These are phyloP conservation scores for Mesodorylaimus sp. DNA, from an alignment of 2,888 invertebrate species.

Conservation along the genomic window DNA sequence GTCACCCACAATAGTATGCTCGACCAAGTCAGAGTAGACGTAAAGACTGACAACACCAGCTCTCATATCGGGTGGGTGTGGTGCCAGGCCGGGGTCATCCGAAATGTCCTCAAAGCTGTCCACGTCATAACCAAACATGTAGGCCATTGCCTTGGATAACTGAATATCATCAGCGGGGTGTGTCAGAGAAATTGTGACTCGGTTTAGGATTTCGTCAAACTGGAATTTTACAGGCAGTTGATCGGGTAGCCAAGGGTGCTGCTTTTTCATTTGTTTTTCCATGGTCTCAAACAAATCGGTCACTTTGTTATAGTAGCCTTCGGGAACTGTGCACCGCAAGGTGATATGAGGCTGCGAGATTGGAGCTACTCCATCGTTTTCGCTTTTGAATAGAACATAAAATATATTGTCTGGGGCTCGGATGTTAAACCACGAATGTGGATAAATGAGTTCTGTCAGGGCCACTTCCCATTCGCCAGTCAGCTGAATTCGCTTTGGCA, in stretches of 20 bases:
- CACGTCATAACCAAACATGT: too few relatives aligned
- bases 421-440: not conserved
- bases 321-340: too few relatives aligned
- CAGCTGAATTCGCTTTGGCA: not conserved
- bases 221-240: not conserved
- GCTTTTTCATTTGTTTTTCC: not conserved
- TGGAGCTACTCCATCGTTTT: not conserved
- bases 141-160: too few relatives aligned
- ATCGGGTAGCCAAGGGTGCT: not conserved
- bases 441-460: not conserved
- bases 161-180: not conserved
- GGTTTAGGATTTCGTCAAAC: not conserved
- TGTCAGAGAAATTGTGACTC: not conserved
- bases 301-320: not conserved
- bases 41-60: constrained; percentile 2
- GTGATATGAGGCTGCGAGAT: too few relatives aligned
- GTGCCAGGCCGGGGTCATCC: too few relatives aligned
- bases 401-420: too few relatives aligned
- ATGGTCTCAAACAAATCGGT: not conserved
- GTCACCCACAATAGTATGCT: constrained; percentile 2
- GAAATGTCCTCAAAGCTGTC: not conserved
- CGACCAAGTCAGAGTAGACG: constrained; percentile 4
- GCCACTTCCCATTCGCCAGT: constrained; percentile 7
- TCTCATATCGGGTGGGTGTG: constrained; percentile 1
- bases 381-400: not conserved